Evolutionary conservation across 2,113 vertebrate species (phyloP).

Genomic region (Arvicanthis niloticus): DNA sequence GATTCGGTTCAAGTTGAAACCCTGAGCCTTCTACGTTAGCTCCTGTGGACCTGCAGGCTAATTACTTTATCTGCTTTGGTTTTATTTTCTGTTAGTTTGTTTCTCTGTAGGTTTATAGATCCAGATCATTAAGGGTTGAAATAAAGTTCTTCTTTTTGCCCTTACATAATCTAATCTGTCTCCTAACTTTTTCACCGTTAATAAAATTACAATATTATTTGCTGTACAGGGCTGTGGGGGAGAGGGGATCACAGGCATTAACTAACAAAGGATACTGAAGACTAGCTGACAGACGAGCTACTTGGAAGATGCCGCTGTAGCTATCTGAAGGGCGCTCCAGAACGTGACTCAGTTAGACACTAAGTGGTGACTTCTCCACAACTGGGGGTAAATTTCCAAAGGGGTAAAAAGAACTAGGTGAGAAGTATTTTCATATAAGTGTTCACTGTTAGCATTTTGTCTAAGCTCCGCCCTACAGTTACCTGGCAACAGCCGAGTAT

Average conservation of each 20-base stretch:
- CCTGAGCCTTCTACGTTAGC: background rate
- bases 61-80: background rate
- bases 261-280: background rate
- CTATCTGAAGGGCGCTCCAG: background rate
- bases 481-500: too few species aligned
- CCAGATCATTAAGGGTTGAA: background rate
- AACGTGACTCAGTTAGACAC: conserved; percentile 31
- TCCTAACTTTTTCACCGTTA: background rate
- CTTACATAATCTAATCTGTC: background rate
- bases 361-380: background rate
- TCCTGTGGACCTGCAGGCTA: background rate
- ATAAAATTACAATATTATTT: background rate
- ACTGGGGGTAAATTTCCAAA: conserved; percentile 34
- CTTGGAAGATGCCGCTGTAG: background rate
- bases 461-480: too few species aligned
- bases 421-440: background rate
- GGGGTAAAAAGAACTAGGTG: conserved; percentile 2
- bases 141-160: background rate
- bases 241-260: background rate
- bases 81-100: background rate
- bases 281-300: background rate
- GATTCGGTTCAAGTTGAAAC: background rate
- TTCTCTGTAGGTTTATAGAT: background rate
- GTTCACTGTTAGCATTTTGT: background rate
- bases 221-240: background rate